Evolutionary conservation across 2,113 vertebrate genomes (phyloP).

Genomic region (Talpa occidentalis): DNA sequence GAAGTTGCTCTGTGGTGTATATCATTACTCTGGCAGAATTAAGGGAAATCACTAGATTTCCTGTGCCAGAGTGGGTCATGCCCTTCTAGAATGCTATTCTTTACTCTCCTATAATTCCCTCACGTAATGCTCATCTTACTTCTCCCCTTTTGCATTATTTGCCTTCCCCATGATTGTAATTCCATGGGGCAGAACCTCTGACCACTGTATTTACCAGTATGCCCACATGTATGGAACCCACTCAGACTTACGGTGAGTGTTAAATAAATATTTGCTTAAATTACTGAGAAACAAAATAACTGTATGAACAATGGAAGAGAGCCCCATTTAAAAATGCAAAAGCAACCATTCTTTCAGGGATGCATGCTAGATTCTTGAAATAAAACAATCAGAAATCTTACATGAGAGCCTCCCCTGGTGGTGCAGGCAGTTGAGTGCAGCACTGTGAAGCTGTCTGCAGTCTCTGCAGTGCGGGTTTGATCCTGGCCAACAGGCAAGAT

Average conservation of each 20-base stretch:
- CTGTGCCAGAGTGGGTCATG: neutral
- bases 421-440: too few relatives aligned
- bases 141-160: too few relatives aligned
- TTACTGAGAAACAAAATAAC: neutral
- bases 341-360: neutral
- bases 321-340: neutral
- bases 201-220: neutral
- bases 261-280: neutral
- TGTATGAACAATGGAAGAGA: neutral
- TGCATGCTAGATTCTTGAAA: neutral
- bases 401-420: too few relatives aligned
- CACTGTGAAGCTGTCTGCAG: too few relatives aligned
- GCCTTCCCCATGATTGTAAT: neutral
- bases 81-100: neutral
- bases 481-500: too few relatives aligned
- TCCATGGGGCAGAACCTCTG: neutral
- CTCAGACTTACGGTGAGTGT: rapidly evolving
- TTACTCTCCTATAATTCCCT: neutral
- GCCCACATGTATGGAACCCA: rapidly evolving
- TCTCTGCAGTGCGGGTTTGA: too few relatives aligned
- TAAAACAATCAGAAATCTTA: neutral
- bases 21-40: neutral
- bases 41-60: neutral
- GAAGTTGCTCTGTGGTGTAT: neutral
- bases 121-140: neutral